Evolutionary conservation across 2,113 vertebrate species (phyloP).

Genomic region (Rhynchomys soricoides): DNA sequence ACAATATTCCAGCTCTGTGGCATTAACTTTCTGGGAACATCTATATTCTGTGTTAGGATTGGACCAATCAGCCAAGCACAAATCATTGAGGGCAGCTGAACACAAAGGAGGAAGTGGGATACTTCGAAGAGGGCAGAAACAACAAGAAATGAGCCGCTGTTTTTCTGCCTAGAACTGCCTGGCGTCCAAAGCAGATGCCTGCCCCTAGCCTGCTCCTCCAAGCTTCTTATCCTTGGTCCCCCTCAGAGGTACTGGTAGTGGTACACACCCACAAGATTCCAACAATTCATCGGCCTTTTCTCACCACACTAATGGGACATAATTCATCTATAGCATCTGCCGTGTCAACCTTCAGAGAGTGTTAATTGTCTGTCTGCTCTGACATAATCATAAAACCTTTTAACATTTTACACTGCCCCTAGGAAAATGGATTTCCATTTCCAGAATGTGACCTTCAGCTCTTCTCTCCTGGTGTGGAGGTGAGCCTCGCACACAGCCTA

Average conservation of each 20-base stretch:
- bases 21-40: background rate
- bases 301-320: background rate
- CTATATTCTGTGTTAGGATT: background rate
- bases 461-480: slow-evolving; percentile 37
- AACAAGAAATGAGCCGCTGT: fast-evolving
- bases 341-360: slow-evolving; percentile 69
- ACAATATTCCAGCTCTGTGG: background rate
- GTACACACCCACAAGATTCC: background rate
- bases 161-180: fast-evolving
- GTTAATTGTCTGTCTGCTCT: slow-evolving; percentile 73
- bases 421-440: slow-evolving; percentile 69
- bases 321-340: slow-evolving; percentile 58
- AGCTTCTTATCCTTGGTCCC: background rate
- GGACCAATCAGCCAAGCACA: fast-evolving
- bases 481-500: background rate
- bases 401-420: slow-evolving; percentile 57
- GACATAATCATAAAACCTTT: slow-evolving; percentile 72
- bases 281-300: slow-evolving; percentile 30
- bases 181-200: fast-evolving
- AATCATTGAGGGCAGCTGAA: background rate
- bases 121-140: fast-evolving
- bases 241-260: background rate
- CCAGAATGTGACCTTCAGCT: slow-evolving; percentile 71
- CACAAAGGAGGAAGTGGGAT: background rate
- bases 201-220: background rate